Conservation (phyloP, 2,797 vertebrate genomes). For the Poliocrania exsul region DNA sequence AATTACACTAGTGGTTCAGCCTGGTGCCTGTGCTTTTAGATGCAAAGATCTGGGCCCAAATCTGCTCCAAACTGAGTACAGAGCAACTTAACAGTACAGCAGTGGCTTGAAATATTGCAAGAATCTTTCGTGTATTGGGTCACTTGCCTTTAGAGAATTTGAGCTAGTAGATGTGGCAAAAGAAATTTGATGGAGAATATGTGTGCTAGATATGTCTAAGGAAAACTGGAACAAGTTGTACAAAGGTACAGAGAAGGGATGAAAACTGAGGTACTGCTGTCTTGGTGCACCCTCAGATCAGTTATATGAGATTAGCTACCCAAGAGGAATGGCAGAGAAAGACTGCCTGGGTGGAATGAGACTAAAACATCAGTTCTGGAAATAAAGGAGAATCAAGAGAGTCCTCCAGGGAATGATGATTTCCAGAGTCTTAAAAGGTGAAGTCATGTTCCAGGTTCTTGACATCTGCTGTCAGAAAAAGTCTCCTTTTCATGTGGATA, state of each 20-base stretch:
- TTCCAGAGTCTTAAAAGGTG: background rate
- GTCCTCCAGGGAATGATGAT: background rate
- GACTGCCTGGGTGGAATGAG: background rate
- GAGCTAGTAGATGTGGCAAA: background rate
- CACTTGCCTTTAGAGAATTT: background rate
- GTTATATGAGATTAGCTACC: background rate
- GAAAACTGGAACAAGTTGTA: background rate
- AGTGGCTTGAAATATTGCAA: background rate
- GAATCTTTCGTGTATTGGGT: accelerated
- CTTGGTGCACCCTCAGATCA: background rate
- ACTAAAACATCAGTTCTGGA: background rate
- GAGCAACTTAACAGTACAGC: background rate
- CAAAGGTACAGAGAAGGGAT: background rate
- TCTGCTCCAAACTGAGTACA: background rate
- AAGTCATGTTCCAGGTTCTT: background rate
- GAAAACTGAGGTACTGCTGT: background rate
- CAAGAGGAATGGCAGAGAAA: background rate
- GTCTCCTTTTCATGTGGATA: background rate
- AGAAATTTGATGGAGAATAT: background rate
- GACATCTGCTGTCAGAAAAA: background rate
- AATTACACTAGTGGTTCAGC: background rate
- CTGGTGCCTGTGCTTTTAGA: background rate
- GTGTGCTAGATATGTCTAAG: background rate
- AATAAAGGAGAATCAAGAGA: accelerated
- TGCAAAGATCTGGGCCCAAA: background rate